Conservation (phyloP, 2,888 invertebrate genomes). For the Philaethria dido region DNA sequence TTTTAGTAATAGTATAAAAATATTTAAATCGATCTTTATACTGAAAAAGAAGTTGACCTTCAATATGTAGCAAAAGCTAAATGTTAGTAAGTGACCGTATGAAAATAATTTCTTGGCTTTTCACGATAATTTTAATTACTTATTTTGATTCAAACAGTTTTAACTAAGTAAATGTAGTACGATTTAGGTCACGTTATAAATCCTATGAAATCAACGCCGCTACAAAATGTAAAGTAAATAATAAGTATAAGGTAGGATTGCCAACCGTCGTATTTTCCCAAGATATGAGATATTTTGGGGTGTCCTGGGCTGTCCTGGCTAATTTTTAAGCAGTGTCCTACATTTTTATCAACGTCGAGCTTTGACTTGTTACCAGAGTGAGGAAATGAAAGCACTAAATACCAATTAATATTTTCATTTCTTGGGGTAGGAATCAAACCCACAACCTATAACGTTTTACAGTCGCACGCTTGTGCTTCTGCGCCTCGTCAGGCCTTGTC, state of each 20-base stretch:
- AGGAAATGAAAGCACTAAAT: too few relatives aligned
- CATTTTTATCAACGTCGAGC: too few relatives aligned
- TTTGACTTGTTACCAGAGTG: too few relatives aligned
- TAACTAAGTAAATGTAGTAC: background rate
- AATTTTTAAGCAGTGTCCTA: too few relatives aligned
- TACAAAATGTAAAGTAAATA: slow-evolving; percentile 20
- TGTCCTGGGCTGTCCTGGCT: too few relatives aligned
- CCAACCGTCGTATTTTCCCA: too few relatives aligned
- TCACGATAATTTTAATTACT: background rate
- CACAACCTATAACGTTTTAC: too few relatives aligned
- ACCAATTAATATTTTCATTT: too few relatives aligned
- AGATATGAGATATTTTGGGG: too few relatives aligned
- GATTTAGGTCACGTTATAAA: background rate
- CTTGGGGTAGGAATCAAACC: too few relatives aligned
- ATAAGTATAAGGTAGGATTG: slow-evolving; percentile 3
- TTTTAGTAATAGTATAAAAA: background rate
- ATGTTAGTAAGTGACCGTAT: background rate
- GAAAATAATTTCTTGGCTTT: slow-evolving; percentile 4
- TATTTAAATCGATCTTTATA: background rate
- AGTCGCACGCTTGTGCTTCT: too few relatives aligned
- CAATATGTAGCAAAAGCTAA: background rate
- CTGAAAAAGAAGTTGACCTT: background rate
- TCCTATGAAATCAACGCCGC: background rate
- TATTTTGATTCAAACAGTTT: background rate
- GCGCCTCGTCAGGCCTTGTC: too few relatives aligned